These are phyloP conservation scores for Drosophila pullipes DNA, from an alignment of 2,888 invertebrate genomes.

Conservation along the genomic window DNA sequence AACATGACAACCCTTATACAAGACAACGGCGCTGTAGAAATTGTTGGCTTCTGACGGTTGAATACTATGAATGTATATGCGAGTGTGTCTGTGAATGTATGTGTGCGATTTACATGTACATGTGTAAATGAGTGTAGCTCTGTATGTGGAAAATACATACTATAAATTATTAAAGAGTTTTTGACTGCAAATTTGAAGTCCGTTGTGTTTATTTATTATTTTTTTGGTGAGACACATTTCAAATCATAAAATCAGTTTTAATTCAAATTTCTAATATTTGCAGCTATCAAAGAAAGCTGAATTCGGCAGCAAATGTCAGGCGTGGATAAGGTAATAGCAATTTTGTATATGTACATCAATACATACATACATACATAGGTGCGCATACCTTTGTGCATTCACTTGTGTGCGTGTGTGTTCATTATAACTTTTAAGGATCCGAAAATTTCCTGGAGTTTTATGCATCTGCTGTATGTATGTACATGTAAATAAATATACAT, in stretches of 20 bases:
- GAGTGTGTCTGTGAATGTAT: constrained; percentile 31
- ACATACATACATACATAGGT: constrained; percentile 16
- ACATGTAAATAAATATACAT: neutral
- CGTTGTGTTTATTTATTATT: constrained; percentile 75
- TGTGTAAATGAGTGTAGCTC: constrained; percentile 65
- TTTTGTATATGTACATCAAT: constrained; percentile 55
- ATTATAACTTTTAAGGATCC: constrained; percentile 11
- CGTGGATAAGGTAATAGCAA: constrained; percentile 92
- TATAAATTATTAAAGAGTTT: constrained; percentile 65
- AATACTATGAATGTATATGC: neutral
- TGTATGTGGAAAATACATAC: constrained; percentile 68
- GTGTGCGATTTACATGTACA: constrained; percentile 46
- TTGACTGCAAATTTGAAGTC: constrained; percentile 61
- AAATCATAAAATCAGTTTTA: neutral
- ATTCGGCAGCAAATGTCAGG: constrained; percentile 91
- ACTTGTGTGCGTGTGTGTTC: constrained; percentile 11
- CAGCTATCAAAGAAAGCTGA: constrained; percentile 77
- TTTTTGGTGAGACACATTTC: constrained; percentile 67
- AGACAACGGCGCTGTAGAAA: neutral
- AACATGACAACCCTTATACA: neutral
- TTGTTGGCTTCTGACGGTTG: neutral
- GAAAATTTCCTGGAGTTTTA: constrained; percentile 3
- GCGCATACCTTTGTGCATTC: constrained; percentile 13
- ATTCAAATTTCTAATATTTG: constrained; percentile 26
- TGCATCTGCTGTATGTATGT: neutral